These are phyloP conservation scores for Morpho deidamia DNA, from an alignment of 2,888 invertebrate species.

Conservation along the genomic window DNA sequence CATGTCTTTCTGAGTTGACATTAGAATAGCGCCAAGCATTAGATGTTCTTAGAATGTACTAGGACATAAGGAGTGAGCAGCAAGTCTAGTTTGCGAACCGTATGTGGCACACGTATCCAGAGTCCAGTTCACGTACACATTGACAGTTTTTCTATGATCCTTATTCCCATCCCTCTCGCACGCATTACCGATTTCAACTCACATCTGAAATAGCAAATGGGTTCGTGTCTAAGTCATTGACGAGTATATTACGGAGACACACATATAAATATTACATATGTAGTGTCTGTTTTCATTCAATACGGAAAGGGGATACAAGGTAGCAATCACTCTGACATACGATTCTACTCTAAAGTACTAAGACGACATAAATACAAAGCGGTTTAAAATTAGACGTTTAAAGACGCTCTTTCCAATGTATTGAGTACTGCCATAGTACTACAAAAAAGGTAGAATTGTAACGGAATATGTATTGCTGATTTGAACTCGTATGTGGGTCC, in stretches of 20 bases:
- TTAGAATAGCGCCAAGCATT: conserved; percentile 67
- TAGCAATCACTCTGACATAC: conserved; percentile 23
- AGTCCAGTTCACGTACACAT: conserved; percentile 42
- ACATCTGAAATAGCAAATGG: conserved; percentile 36
- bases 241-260: conserved; percentile 19
- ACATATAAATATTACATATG: conserved; percentile 18
- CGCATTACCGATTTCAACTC: conserved; percentile 18
- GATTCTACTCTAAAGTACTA: conserved; percentile 29
- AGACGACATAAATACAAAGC: conserved; percentile 27
- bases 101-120: conserved; percentile 52
- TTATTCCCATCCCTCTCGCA: conserved; percentile 46
- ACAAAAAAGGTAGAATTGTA: conserved; percentile 21
- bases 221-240: conserved; percentile 33
- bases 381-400: conserved; percentile 7
- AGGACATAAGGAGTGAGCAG: conserved; percentile 54
- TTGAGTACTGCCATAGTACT: conserved; percentile 4
- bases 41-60: conserved; percentile 77
- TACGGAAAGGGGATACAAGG: conserved; percentile 23
- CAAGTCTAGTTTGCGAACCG: conserved; percentile 51
- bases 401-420: conserved; percentile 3
- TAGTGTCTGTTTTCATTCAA: conserved; percentile 26
- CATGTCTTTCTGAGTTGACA: conserved; percentile 13
- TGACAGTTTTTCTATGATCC: conserved; percentile 57
- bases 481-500: conserved; percentile 1
- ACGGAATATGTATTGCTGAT: conserved; percentile 18